Conservation (phyloP, 2,797 vertebrate genomes). For the Phataginus tricuspis region DNA sequence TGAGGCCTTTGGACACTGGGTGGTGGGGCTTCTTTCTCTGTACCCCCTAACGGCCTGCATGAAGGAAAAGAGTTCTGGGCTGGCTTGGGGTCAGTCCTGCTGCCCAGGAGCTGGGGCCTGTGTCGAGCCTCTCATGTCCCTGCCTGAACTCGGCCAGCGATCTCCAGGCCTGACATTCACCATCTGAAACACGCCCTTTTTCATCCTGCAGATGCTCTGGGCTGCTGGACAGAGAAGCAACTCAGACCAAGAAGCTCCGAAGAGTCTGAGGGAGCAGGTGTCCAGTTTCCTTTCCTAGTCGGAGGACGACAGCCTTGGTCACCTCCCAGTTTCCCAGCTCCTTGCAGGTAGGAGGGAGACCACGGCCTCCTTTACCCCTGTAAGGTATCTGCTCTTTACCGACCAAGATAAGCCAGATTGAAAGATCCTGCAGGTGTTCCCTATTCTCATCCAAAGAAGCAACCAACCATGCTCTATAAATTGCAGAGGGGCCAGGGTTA, state of each 20-base stretch:
- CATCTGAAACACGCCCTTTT: background rate
- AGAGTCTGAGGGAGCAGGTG: background rate
- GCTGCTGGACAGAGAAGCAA: too few species aligned
- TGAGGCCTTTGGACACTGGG: background rate
- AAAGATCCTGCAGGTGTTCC: background rate
- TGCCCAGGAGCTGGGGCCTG: too few species aligned
- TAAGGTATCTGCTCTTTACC: background rate
- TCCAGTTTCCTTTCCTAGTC: rapidly evolving
- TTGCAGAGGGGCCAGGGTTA: too few species aligned
- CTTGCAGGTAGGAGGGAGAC: background rate
- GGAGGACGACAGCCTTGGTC: background rate
- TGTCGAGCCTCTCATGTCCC: background rate
- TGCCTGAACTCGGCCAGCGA: background rate
- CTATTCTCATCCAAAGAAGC: background rate
- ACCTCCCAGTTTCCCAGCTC: background rate
- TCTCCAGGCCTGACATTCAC: background rate
- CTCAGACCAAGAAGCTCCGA: background rate
- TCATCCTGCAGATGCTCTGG: background rate
- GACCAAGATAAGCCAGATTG: background rate
- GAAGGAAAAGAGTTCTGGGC: background rate
- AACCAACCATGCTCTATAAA: background rate
- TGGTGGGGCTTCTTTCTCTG: background rate
- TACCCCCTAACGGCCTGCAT: background rate
- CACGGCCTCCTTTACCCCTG: background rate
- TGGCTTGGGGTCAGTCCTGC: background rate